phyloP scores from a whole-genome alignment of 1,140 invertebrate species.

The Cydia strobilella region DNA sequence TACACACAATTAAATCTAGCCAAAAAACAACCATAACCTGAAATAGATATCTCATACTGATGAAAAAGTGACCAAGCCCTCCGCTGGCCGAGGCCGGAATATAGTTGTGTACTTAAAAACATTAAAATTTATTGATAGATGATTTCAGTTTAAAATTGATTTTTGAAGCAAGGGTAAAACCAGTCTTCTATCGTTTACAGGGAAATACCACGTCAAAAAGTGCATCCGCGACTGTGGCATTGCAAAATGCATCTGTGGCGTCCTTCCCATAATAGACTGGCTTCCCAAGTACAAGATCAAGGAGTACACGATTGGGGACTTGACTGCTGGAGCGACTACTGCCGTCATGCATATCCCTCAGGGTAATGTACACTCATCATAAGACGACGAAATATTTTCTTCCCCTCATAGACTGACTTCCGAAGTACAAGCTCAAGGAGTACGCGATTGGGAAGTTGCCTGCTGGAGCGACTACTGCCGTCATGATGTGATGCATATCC shows the following conservation, averaged over 20 bases:
- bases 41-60: too few relatives aligned
- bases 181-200: slow-evolving; percentile 49
- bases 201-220: slow-evolving; percentile 58
- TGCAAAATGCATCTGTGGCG: slow-evolving; percentile 71
- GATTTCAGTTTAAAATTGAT: too few relatives aligned
- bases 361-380: slow-evolving; percentile 76
- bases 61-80: too few relatives aligned
- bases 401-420: too few relatives aligned
- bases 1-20: too few relatives aligned
- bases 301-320: slow-evolving; percentile 83
- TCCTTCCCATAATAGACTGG: slow-evolving; percentile 85
- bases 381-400: too few relatives aligned
- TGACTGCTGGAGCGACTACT: slow-evolving; percentile 90
- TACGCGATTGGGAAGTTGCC: slow-evolving; percentile 85
- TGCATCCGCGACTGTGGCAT: slow-evolving; percentile 67
- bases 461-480: slow-evolving; percentile 92
- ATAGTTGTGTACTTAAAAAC: too few relatives aligned
- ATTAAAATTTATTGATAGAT: too few relatives aligned
- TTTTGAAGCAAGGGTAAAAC: background rate
- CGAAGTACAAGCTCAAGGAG: slow-evolving; percentile 63
- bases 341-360: slow-evolving; percentile 97
- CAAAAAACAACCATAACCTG: too few relatives aligned
- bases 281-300: slow-evolving; percentile 85
- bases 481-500: slow-evolving; percentile 98
- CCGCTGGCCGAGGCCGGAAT: too few relatives aligned